phyloP scores from a whole-genome alignment of 2,888 invertebrate species.

The Tryphoninae sp. region DNA sequence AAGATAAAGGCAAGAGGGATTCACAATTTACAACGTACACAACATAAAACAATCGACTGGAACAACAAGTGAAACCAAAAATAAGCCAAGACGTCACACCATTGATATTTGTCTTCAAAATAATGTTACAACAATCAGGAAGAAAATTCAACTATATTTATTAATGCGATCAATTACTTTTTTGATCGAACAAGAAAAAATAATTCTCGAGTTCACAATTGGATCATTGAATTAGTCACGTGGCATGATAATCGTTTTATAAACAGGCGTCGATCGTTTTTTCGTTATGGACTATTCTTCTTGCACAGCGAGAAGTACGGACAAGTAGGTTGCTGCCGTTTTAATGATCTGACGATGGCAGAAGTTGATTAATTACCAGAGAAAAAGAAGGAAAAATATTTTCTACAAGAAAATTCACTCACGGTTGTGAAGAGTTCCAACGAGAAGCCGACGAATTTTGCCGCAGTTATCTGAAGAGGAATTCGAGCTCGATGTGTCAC shows the following conservation, averaged over 20 bases:
- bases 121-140: neutral
- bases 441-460: conserved; percentile 71
- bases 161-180: neutral
- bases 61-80: too few relatives aligned
- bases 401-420: conserved; percentile 31
- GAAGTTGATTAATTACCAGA: neutral
- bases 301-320: conserved; percentile 65
- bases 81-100: too few relatives aligned
- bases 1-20: too few relatives aligned
- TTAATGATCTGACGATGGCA: conserved; percentile 59
- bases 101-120: neutral
- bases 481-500: conserved; percentile 64
- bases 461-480: conserved; percentile 72
- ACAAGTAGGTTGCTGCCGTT: conserved; percentile 65
- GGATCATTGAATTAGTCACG: neutral
- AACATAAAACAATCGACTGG: too few relatives aligned
- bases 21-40: too few relatives aligned
- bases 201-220: neutral
- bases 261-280: neutral
- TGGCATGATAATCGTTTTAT: neutral
- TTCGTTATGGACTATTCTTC: conserved; percentile 6
- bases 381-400: neutral
- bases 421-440: conserved; percentile 70
- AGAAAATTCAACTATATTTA: neutral
- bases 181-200: neutral